These are phyloP conservation scores for Propithecus coquereli DNA, from an alignment of 2,113 vertebrate species.

Conservation along the genomic window DNA sequence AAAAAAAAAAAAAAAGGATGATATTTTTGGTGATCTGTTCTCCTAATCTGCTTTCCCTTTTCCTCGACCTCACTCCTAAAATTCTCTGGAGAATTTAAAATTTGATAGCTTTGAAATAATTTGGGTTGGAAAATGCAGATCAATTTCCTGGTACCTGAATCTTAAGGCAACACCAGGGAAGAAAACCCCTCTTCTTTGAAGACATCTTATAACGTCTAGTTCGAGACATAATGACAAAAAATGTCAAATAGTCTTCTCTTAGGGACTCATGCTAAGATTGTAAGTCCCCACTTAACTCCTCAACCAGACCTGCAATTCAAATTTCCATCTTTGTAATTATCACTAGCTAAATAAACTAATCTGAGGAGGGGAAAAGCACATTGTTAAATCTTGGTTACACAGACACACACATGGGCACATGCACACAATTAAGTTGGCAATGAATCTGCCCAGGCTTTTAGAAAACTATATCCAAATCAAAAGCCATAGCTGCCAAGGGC, in stretches of 20 bases:
- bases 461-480: slow-evolving; percentile 65
- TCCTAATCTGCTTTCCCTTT: background rate
- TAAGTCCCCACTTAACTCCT: background rate
- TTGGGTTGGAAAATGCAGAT: background rate
- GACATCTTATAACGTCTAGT: background rate
- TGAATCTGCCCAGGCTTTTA: slow-evolving; percentile 52
- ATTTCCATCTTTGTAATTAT: background rate
- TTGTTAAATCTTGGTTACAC: background rate
- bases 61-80: background rate
- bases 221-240: background rate
- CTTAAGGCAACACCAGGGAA: background rate
- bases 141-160: background rate
- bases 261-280: background rate
- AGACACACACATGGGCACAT: background rate
- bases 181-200: background rate
- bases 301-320: background rate
- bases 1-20: background rate
- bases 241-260: background rate
- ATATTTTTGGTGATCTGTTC: background rate
- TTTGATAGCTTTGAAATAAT: background rate
- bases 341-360: background rate
- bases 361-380: background rate
- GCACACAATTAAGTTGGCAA: slow-evolving; percentile 47
- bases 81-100: background rate
- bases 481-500: slow-evolving; percentile 66